Base-by-base conservation (phyloP, 1,140 invertebrate genomes). In the Drosophila auraria region DNA sequence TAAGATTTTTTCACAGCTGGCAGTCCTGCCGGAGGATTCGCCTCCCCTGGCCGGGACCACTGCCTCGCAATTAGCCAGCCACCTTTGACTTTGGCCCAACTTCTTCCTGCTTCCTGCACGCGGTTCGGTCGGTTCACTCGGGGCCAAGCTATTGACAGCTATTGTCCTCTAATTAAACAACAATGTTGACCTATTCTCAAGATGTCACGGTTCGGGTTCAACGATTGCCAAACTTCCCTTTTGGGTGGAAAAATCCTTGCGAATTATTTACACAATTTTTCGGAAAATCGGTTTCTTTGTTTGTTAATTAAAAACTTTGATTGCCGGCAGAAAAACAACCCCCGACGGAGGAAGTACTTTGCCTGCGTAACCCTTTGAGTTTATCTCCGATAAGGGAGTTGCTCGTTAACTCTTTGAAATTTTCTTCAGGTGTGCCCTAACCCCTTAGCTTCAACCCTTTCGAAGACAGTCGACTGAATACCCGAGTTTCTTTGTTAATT, bases 121-220 rank as follows among this genome's bases (percentile, higher is more conserved):
- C 60, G 27, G 51, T 23, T 30, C 40, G 9, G 15, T 3, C 42
- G 20, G 51, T 23, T 30, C 40, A 14, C 17, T 3, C 42, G 20
- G 20, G 44, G 57, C 40, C 47, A 62, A 63, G 56, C 78, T 79
- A 89, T 89, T 89, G 84, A 89, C 84, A 89, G 86, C 84, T 89
- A 90, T 89, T 90, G 84, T 89, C 74, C 47, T 59, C 78, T 89
- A 89, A 89, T 89, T 89, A 89, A 89, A 90, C 82, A 89, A 89
- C 86, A 89, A 89, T 89, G 81, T 76, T 89, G 84, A 89, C 84
- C 86, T 90, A 75, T 78, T 89, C 78, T 75, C 73, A 84, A 90
- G 81, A 78, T 62, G 66, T 72, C 74, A 61, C 57, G 70, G 86
- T 79, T 83, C 87, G 49, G 75, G 84, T 89, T 89, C 86, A 84